Conservation (phyloP, 92 coral and sea anemone genomes). For the Porites divaricata region DNA sequence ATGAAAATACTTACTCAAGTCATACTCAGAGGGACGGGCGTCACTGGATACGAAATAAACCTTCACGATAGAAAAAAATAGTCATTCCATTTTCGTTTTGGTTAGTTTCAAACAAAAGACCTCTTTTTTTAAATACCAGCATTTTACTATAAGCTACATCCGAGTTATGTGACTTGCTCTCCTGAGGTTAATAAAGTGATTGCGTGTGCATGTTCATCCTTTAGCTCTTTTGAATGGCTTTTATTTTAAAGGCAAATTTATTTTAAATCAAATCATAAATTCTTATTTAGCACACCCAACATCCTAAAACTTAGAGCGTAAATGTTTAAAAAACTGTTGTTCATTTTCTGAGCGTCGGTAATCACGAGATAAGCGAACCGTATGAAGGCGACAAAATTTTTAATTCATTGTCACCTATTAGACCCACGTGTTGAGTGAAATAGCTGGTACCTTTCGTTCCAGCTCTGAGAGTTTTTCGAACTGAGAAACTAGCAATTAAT, state of each 20-base stretch:
- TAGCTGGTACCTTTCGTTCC: neutral
- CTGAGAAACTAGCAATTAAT: too few species aligned
- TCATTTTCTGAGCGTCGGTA: neutral
- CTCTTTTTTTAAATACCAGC: neutral
- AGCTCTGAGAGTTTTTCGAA: neutral
- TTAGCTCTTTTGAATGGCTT: neutral
- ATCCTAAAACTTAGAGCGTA: neutral
- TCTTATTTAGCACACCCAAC: neutral
- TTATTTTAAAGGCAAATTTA: neutral
- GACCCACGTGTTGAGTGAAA: conserved; percentile 32
- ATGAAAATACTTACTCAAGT: neutral
- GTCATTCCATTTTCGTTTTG: neutral
- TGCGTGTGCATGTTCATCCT: neutral
- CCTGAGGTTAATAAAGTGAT: neutral
- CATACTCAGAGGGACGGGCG: neutral
- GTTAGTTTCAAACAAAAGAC: neutral
- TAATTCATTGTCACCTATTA: conserved; percentile 1
- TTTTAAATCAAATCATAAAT: neutral
- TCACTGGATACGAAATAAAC: neutral
- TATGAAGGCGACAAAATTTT: neutral
- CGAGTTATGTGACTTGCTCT: too few species aligned
- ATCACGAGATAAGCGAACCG: neutral
- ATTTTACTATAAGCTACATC: neutral
- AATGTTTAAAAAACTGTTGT: neutral
- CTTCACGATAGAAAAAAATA: neutral